Base-by-base conservation (phyloP, 2,113 vertebrate genomes). In the Propithecus coquereli region DNA sequence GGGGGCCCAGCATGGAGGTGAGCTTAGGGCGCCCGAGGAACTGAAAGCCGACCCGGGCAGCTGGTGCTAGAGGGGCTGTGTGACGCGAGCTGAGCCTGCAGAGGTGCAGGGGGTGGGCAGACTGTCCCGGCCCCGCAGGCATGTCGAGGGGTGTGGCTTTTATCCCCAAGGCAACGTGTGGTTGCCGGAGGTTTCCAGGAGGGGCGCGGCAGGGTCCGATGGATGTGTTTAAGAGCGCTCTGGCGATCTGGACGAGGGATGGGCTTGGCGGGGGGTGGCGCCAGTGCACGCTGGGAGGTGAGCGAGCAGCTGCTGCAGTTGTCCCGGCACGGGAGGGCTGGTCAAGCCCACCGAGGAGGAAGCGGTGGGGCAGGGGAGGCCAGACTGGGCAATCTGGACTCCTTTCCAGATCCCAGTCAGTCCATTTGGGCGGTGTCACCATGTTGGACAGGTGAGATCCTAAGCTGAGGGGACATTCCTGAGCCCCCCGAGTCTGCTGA, bases 401-500 rank as follows among this genome's bases (percentile, higher is more conserved):
- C 43, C 47, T 52, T 45, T 16, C 32, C 43, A 25, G 54, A 17
- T 13, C 79, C 9, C 77, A 3, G 17, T 14, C 30, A 32, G 8
- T 23, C 23, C 47, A 0, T 5, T 0, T 0, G 25, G 32, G 40
- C 34, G 10, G 25, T 0, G 10, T 71, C 7, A 12, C 47, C 34
- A 0, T n/a, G n/a, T 52, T 2, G 13, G 37, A 25, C 1, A 10
- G 59, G 47, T 14, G 66, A 77, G 20, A 8, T 14, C 70, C 87
- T 34, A 14, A 47, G 45, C 45, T 25, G 2, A 45, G 54, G 77
- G 57, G 32, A 18, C 47, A 0, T 96, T 96, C 95, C 94, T 82
- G 87, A 73, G 2, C 9, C 57, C 97, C 96, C 92, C 81, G 1
- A 91, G 91, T 85, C 92, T 93, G 97, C 97, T 88, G 71, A 66